Base-by-base conservation (phyloP, 2,113 vertebrate genomes). In the Aleadryas rufinucha region DNA sequence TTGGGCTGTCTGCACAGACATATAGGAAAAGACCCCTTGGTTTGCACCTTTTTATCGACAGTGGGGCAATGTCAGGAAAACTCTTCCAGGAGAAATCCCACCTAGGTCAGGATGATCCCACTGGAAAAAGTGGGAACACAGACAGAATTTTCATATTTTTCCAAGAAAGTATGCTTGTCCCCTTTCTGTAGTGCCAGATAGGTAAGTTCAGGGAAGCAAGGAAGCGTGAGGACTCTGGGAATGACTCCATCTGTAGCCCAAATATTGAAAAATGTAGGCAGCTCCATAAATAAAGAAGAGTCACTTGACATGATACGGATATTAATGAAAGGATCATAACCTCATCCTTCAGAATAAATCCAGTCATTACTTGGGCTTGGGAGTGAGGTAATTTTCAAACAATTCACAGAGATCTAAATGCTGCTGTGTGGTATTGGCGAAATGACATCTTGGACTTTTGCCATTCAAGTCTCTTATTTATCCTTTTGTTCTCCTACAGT, bases 361-460 rank as follows among this genome's bases (percentile, higher is more conserved):
- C 95, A 86, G 84, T 52, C 71, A 88, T 79, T 91, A 71, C 52
- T 64, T 56, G 77, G 85, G 57, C 91, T 89, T 89, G 61, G 61
- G 85, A 87, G 71, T 61, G 87, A 92, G 82, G 76, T 93, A 76
- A 89, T 94, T 95, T 89, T 90, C 44, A 93, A 63, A 76, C 68
- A 72, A 92, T 84, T 91, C 7, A 24, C 68, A 66, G 88, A 69
- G 59, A 50, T 93, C 77, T 93, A 88, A 92, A 88, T 2, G 10
- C 52, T 89, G 80, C 76, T 44, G 57, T 95, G 94, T 89, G 96
- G 95, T 92, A 86, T 90, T 72, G 92, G 87, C 1, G 0, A 93
- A 96, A 82, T 60, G 94, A 92, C 89, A 87, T 93, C 94, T 91
- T 97, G 97, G 95, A 94, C 53, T 78, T 81, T 30, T 82, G 95